Evolutionary conservation across 2,113 vertebrate species (phyloP).

Genomic region (Phoxinus phoxinus): DNA sequence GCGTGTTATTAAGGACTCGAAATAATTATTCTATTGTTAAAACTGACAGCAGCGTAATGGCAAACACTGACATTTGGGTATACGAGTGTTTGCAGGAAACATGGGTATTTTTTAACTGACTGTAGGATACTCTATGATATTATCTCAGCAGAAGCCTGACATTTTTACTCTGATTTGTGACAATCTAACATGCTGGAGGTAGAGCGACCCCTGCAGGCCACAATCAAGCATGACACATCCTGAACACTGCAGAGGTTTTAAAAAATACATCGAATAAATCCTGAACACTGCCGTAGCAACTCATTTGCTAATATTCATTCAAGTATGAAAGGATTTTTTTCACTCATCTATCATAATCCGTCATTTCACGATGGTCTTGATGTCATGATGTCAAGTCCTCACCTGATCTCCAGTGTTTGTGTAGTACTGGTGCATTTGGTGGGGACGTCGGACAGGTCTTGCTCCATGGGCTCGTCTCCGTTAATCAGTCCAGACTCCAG

Average conservation of each 20-base stretch:
- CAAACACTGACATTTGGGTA: neutral
- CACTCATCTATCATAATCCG: neutral
- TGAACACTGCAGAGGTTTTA: neutral
- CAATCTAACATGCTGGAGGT: neutral
- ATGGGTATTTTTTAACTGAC: neutral
- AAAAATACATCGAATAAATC: neutral
- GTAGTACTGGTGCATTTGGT: conserved; percentile 92
- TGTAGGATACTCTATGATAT: neutral
- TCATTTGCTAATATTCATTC: neutral
- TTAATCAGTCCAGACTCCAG: conserved; percentile 92
- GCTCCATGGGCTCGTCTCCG: conserved; percentile 98
- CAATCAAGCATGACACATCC: neutral
- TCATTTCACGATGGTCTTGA: too few species aligned
- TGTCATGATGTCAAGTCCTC: conserved; percentile 61
- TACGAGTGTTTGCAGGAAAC: neutral
- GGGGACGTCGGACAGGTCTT: conserved; percentile 95
- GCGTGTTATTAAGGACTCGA: neutral
- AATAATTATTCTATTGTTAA: neutral
- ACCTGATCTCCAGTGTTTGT: conserved; percentile 97
- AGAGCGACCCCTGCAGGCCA: neutral
- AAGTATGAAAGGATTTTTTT: too few species aligned
- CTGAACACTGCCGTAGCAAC: neutral
- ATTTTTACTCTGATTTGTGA: neutral
- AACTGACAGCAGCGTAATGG: neutral
- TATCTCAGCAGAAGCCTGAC: neutral